A percentile compares a stretch with the other conserved stretches of the same genome.
These are phyloP conservation scores for Acanthaster planci DNA, from an alignment of 35 echinoderm and acorn worm species.

Conservation along the genomic window DNA sequence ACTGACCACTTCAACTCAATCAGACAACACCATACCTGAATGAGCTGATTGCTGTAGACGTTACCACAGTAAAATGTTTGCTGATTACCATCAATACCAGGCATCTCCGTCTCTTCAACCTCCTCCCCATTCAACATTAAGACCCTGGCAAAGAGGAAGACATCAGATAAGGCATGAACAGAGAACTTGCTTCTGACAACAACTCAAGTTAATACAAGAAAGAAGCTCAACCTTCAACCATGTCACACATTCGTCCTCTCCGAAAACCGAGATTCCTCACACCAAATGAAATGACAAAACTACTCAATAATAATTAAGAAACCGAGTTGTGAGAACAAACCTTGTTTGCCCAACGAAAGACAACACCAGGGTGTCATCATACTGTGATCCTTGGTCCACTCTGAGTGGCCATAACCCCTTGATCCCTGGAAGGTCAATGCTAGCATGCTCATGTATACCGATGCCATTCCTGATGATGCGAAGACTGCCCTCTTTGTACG, in stretches of 20 bases:
- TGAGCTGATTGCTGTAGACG: conserved; percentile 77
- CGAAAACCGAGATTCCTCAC: too few relatives aligned
- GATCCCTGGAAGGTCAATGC: conserved; percentile 96
- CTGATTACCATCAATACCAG: conserved; percentile 86
- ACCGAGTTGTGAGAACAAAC: conserved; percentile 36
- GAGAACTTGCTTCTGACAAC: too few relatives aligned
- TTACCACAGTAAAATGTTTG: conserved; percentile 98
- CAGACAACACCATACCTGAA: conserved; percentile 63
- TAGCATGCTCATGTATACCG: conserved; percentile 98
- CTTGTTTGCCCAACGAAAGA: conserved; percentile 97
- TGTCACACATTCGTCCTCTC: too few relatives aligned
- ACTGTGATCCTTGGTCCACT: conserved; percentile 72
- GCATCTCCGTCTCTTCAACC: conserved; percentile 93
- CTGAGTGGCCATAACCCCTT: conserved; percentile 98
- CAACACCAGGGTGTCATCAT: conserved; percentile 92
- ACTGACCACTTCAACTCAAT: too few relatives aligned
- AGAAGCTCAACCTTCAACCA: too few relatives aligned
- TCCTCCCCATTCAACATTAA: conserved; percentile 93
- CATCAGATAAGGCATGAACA: too few relatives aligned
- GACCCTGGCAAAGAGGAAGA: conserved; percentile 45
- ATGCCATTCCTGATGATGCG: conserved; percentile 97
- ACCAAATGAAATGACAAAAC: neutral
- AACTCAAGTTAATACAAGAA: too few relatives aligned
- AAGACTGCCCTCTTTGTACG: conserved; percentile 94
- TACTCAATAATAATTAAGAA: neutral